phyloP scores from a whole-genome alignment of 1,140 invertebrate genomes.

The Diabrotica virgifera region DNA sequence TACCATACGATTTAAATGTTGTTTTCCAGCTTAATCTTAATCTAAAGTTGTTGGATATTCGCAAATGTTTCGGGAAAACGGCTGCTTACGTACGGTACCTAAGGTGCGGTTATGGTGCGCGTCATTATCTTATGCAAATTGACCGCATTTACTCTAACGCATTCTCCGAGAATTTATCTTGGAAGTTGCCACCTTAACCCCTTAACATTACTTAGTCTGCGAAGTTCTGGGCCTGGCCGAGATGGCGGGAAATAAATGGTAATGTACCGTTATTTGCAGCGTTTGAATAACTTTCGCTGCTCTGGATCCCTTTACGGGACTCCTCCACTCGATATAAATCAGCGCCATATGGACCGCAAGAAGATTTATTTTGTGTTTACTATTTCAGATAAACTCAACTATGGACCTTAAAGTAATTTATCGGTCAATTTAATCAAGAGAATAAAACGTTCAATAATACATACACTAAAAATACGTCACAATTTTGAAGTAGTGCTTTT shows the following conservation, averaged over 20 bases:
- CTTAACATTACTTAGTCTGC: neutral
- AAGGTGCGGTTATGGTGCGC: neutral
- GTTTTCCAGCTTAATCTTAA: no score
- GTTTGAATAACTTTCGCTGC: slow-evolving; percentile 2
- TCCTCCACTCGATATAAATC: neutral
- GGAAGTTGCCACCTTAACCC: neutral
- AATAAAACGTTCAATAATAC: no score
- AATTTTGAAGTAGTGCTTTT: no score
- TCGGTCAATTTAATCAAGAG: no score
- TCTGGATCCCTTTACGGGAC: neutral
- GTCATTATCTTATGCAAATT: slow-evolving; percentile 1
- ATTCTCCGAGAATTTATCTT: neutral
- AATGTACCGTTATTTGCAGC: neutral
- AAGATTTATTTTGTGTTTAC: no score
- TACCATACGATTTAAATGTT: no score
- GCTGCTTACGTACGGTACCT: no score
- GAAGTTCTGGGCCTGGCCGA: neutral
- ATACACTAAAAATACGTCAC: no score
- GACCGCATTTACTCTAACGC: slow-evolving; percentile 1
- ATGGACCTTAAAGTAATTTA: no score
- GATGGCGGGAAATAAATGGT: neutral
- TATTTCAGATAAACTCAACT: no score
- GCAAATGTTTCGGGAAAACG: no score
- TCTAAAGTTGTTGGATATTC: no score
- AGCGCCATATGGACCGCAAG: neutral